Percentiles rank a stretch among this genome's conserved stretches.
These are phyloP conservation scores for Anaspis maculata DNA, from an alignment of 2,888 invertebrate species.

Conservation along the genomic window DNA sequence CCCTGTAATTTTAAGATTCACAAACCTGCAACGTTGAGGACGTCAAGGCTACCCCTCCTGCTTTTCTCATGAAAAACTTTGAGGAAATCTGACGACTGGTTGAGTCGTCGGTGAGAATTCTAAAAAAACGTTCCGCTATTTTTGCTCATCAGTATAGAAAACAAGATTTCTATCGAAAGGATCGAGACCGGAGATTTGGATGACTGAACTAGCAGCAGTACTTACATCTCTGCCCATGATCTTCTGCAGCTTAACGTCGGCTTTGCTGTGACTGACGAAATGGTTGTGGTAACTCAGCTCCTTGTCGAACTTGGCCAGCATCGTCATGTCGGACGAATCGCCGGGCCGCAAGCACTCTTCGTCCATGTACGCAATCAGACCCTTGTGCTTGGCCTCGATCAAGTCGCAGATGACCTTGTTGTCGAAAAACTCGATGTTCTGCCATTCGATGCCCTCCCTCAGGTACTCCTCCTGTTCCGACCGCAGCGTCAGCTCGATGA, in stretches of 20 bases:
- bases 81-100: no score
- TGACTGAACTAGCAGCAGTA: constrained; percentile 11
- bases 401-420: constrained; percentile 91
- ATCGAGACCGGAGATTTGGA: no score
- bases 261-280: constrained; percentile 74
- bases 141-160: no score
- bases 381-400: constrained; percentile 82
- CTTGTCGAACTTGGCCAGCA: constrained; percentile 71
- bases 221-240: constrained; percentile 74
- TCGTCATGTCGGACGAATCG: constrained; percentile 72
- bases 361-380: constrained; percentile 77
- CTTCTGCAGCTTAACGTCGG: constrained; percentile 72
- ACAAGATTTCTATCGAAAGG: no score
- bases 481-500: constrained; percentile 83
- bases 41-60: no score
- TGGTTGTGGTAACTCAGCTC: constrained; percentile 69
- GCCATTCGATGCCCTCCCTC: constrained; percentile 88
- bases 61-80: no score
- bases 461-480: constrained; percentile 90
- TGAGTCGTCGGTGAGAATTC: no score
- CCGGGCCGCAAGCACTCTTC: constrained; percentile 90
- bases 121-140: no score
- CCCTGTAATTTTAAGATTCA: no score
- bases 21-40: no score
- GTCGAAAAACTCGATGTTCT: constrained; percentile 81